Conservation (phyloP, 2,113 vertebrate species). For the Pterophyllum scalare region DNA sequence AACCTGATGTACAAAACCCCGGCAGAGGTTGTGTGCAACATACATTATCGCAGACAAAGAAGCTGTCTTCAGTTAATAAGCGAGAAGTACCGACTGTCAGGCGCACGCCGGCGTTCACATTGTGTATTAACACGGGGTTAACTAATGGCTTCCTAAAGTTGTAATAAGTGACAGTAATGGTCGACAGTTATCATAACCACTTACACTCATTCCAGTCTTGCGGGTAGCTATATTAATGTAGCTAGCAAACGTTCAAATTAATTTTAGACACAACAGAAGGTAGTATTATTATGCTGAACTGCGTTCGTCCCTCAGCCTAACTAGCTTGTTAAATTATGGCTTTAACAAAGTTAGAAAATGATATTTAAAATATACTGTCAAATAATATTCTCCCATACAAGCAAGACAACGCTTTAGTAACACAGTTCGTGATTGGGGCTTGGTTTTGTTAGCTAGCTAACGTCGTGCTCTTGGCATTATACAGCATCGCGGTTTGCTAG, state of each 20-base stretch:
- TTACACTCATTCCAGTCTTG: not conserved
- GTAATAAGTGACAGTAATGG: not conserved
- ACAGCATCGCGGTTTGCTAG: not conserved
- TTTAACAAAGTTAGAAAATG: not conserved
- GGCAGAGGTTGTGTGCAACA: not conserved
- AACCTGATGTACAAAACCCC: not conserved
- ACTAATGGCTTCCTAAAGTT: not conserved
- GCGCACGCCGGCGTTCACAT: not conserved
- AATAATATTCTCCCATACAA: too few relatives aligned
- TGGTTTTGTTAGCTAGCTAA: conserved; percentile 12
- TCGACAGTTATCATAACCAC: not conserved
- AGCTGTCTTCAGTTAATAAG: not conserved
- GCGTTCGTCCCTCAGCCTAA: not conserved
- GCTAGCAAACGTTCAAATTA: not conserved
- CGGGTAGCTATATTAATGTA: not conserved
- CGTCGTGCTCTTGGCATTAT: conserved; percentile 2
- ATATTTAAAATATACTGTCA: not conserved
- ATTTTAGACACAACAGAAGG: not conserved
- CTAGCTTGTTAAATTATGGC: not conserved
- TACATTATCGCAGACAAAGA: conserved; percentile 34
- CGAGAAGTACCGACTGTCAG: conserved; percentile 28
- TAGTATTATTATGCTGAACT: not conserved
- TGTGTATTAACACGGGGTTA: not conserved
- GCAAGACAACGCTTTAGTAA: not conserved
- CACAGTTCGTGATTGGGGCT: not conserved